phyloP scores from a whole-genome alignment of 2,888 invertebrate genomes.

The Pedicia rivosa region DNA sequence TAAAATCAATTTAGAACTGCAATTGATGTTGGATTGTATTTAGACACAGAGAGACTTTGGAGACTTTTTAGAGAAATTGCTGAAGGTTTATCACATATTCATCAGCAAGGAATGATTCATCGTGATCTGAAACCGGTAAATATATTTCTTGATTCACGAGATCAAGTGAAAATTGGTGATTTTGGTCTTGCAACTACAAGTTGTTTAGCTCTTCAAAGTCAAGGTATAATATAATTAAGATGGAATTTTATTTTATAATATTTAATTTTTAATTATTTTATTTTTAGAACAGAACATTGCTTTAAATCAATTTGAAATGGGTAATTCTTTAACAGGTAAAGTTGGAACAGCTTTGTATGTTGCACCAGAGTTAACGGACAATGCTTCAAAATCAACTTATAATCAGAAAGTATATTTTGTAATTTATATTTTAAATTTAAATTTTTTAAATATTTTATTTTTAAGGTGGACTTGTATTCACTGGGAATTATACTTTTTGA shows the following conservation, averaged over 20 bases:
- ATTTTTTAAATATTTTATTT: too few relatives aligned
- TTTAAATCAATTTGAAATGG: slow-evolving; percentile 4
- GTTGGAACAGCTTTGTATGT: slow-evolving; percentile 84
- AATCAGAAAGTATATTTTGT: too few relatives aligned
- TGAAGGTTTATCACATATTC: slow-evolving; percentile 69
- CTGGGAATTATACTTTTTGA: slow-evolving; percentile 79
- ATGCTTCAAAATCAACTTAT: slow-evolving; percentile 46
- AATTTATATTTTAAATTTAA: too few relatives aligned
- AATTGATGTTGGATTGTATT: neutral
- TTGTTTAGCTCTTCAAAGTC: slow-evolving; percentile 31
- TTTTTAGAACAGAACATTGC: slow-evolving; percentile 3
- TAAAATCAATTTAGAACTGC: neutral
- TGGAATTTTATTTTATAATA: neutral
- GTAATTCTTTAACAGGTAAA: slow-evolving; percentile 41
- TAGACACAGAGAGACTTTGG: slow-evolving; percentile 4
- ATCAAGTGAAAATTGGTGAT: slow-evolving; percentile 85
- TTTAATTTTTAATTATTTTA: neutral
- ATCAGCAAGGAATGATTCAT: slow-evolving; percentile 72
- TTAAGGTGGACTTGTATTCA: slow-evolving; percentile 65
- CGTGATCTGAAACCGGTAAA: slow-evolving; percentile 69
- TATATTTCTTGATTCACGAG: slow-evolving; percentile 78
- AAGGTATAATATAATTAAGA: slow-evolving; percentile 19
- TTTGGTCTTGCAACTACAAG: slow-evolving; percentile 80
- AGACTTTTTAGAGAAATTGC: slow-evolving; percentile 79
- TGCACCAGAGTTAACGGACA: slow-evolving; percentile 66